Evolutionary conservation across 2,797 vertebrate genomes (phyloP), one percentile per base, ranked within the genome.

Genomic region (Siniperca obscura): DNA sequence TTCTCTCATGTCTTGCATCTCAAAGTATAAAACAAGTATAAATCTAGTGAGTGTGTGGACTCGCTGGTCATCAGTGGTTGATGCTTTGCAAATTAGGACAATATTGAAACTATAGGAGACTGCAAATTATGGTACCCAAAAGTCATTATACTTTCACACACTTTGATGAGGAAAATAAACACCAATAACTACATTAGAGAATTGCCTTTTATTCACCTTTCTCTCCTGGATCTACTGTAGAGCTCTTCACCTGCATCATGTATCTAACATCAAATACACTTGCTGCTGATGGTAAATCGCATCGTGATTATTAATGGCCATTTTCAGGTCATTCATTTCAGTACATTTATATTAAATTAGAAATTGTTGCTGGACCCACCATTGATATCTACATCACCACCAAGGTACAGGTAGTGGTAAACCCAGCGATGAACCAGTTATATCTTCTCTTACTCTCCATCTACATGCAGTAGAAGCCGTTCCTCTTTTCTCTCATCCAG

Each of bases 211-310:
- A 38, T 7, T 12, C 14, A 13, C 42, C 22, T 0, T 65, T 65
- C 42, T 40, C 21, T 59, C 9, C 11, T 25, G 46, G 6, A n/a
- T 57, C 62, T 12, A 3, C 17, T 60, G 30, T 38, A 4, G 10
- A n/a, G 34, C 21, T 19, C 3, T 50, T 60, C 9, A 46, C 19
- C 22, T 19, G 19, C 25, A 57, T 68, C 48, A 48, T 25, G 4
- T 27, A 46, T 42, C 27, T 55, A 68, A 78, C 64, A 79, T 69
- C 38, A 52, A 44, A 68, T 17, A 30, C 46, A 55, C 16, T 67
- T 30, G 40, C 74, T 67, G 61, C 48, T 44, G 13, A 34, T 27
- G 12, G 27, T 72, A 48, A 67, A 50, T 71, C 12, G 34, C 7
- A 42, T 36, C 0, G 4, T 25, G 22, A 55, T 7, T 17, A 40